phyloP scores from a whole-genome alignment of 2,113 vertebrate genomes.

The Galemys pyrenaicus region DNA sequence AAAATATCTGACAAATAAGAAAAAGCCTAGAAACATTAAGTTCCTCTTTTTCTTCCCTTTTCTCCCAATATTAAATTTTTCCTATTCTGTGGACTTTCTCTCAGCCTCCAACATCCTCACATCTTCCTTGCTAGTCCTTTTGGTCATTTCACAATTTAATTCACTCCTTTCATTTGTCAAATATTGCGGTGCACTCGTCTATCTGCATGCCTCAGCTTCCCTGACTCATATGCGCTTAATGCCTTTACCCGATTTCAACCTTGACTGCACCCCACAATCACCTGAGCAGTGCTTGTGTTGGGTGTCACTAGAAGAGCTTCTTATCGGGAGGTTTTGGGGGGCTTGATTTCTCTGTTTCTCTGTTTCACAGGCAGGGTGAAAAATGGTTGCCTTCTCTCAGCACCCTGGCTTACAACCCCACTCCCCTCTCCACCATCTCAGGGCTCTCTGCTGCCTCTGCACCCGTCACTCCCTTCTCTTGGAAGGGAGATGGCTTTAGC shows the following conservation, averaged over 20 bases:
- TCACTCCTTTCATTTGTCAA: neutral
- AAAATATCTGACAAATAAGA: neutral
- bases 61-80: neutral
- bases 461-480: neutral
- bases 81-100: neutral
- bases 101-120: neutral
- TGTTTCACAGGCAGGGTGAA: neutral
- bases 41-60: neutral
- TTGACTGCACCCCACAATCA: no score
- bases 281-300: neutral
- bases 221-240: neutral
- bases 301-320: neutral
- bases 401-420: neutral
- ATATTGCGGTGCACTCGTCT: neutral
- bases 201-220: neutral
- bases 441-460: neutral
- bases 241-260: neutral
- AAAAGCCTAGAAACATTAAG: neutral
- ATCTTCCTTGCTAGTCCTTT: neutral
- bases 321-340: neutral
- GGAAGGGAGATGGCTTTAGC: no score
- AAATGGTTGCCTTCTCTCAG: neutral
- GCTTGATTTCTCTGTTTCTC: neutral
- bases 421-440: neutral
- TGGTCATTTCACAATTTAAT: neutral